phyloP scores from a whole-genome alignment of 2,888 invertebrate species.

The Phyllotreta cruciferae region DNA sequence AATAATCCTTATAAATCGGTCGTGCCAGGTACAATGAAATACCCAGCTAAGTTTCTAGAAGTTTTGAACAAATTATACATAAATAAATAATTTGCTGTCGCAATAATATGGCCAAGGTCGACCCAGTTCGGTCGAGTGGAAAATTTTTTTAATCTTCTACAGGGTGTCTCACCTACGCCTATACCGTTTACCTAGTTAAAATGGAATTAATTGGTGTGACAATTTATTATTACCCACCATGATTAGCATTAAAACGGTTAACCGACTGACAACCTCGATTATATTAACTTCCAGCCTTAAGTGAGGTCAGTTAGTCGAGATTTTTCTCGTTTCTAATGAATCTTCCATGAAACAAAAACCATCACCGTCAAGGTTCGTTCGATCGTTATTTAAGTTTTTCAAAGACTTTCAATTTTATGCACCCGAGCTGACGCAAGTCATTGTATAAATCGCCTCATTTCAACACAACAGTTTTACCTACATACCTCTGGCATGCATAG shows the following conservation, averaged over 20 bases:
- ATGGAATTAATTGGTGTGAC: background rate
- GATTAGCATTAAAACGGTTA: background rate
- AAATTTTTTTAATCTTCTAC: background rate
- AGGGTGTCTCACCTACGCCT: background rate
- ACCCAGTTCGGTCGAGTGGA: background rate
- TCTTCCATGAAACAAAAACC: slow-evolving; percentile 7
- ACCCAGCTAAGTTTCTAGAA: background rate
- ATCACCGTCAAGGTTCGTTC: slow-evolving; percentile 5
- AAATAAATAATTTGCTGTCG: background rate
- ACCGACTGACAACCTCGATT: background rate
- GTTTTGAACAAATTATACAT: background rate
- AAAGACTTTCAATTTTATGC: slow-evolving; percentile 10
- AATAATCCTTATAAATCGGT: background rate
- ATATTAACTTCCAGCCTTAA: slow-evolving; percentile 18
- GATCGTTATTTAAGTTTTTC: slow-evolving; percentile 4
- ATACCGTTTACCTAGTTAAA: no score
- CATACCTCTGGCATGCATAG: background rate
- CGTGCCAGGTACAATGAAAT: slow-evolving; percentile 2
- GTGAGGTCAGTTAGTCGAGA: slow-evolving; percentile 19
- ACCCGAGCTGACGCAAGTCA: background rate
- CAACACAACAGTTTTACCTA: background rate
- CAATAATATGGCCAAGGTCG: slow-evolving; percentile 5
- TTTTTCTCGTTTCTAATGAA: slow-evolving; percentile 18
- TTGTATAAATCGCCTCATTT: background rate
- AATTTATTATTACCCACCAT: background rate